A percentile compares a stretch with the other conserved stretches of the same genome.
These are phyloP conservation scores for Antechinus stuartii DNA, from an alignment of 2,113 vertebrate genomes.

Conservation along the genomic window DNA sequence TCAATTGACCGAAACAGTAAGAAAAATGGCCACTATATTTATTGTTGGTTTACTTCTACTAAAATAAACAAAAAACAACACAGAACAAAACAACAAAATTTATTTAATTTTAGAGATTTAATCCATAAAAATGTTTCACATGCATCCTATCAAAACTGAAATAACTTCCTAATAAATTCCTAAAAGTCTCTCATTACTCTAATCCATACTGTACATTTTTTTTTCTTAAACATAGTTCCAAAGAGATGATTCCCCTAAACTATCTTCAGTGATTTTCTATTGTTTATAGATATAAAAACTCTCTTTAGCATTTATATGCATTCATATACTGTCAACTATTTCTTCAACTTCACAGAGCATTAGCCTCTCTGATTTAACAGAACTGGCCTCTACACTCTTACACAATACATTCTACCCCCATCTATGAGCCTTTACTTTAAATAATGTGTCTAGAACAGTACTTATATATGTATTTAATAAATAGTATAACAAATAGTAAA, in stretches of 20 bases:
- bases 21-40: too few species aligned
- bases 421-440: too few species aligned
- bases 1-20: too few species aligned
- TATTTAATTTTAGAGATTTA: neutral
- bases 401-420: too few species aligned
- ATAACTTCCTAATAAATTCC: neutral
- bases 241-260: neutral
- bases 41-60: too few species aligned
- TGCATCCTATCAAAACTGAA: neutral
- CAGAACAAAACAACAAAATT: too few species aligned
- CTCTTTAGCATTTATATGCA: neutral
- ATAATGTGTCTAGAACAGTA: too few species aligned
- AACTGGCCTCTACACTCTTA: too few species aligned
- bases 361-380: neutral
- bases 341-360: neutral
- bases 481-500: too few species aligned
- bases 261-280: neutral
- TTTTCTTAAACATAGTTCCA: neutral
- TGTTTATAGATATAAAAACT: neutral
- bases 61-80: too few species aligned
- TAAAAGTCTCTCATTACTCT: neutral
- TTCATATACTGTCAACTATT: neutral
- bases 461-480: too few species aligned
- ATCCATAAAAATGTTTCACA: neutral
- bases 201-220: neutral